Percentiles rank a stretch among this genome's conserved stretches.
These are phyloP conservation scores for Menidia menidia DNA, from an alignment of 2,797 vertebrate species.

Conservation along the genomic window DNA sequence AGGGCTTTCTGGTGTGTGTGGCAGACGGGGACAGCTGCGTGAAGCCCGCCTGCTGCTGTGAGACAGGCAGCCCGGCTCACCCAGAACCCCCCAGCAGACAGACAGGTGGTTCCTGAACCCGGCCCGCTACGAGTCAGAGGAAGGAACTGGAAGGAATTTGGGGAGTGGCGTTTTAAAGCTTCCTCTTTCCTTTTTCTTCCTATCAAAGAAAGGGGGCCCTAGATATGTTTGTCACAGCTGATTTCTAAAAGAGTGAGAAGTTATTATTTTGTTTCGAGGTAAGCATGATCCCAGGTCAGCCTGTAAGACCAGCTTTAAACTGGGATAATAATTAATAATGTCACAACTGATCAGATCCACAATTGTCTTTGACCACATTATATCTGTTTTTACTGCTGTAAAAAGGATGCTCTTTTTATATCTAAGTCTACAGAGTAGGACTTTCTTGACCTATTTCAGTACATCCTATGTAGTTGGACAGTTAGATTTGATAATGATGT, in stretches of 20 bases:
- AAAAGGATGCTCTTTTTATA: not conserved
- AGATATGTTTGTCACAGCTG: conserved; percentile 25
- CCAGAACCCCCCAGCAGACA: conserved; percentile 35
- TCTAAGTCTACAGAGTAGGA: not conserved
- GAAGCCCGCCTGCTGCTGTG: conserved; percentile 44
- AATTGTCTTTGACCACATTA: not conserved
- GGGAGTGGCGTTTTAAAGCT: conserved; percentile 75
- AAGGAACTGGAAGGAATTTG: conserved; percentile 75
- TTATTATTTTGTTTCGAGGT: conserved; percentile 8
- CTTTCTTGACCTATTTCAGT: no score
- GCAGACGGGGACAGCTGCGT: conserved; percentile 66
- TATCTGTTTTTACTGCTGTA: not conserved
- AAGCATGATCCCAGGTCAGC: conserved; percentile 17
- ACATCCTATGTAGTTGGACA: no score
- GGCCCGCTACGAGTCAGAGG: conserved; percentile 60
- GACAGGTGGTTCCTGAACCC: conserved; percentile 68
- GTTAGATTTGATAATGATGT: no score
- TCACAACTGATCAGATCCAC: not conserved
- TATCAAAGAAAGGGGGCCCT: conserved; percentile 40
- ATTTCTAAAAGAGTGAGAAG: conserved; percentile 10
- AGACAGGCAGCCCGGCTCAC: conserved; percentile 41
- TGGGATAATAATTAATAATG: no score
- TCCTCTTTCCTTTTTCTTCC: conserved; percentile 61
- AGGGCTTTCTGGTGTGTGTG: conserved; percentile 41
- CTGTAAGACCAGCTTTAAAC: conserved; percentile 16